Evolutionary conservation across 64 coral and sea anemone genomes (phyloP).

Genomic region (Dendronephthya gigantea): DNA sequence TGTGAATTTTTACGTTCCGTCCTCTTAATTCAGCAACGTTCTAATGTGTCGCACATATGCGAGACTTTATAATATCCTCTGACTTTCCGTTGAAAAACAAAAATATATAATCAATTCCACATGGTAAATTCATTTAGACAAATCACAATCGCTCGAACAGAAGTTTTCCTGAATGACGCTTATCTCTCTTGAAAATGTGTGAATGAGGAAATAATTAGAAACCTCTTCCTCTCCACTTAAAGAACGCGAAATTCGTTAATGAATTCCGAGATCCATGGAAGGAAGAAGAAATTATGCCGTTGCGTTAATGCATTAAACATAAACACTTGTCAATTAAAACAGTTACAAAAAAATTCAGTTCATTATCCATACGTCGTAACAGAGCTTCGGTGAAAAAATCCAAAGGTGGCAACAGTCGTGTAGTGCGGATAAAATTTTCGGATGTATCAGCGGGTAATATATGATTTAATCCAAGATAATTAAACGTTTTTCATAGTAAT

Average conservation of each 20-base stretch:
- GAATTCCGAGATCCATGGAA: not conserved
- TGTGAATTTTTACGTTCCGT: not conserved
- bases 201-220: not conserved
- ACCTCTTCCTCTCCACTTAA: not conserved
- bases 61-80: slow-evolving; percentile 3
- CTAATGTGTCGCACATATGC: not conserved
- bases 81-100: slow-evolving; percentile 3
- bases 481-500: too few relatives aligned
- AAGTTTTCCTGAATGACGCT: slow-evolving; percentile 2
- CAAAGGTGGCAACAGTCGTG: too few relatives aligned
- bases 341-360: too few relatives aligned
- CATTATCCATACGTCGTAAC: too few relatives aligned
- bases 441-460: too few relatives aligned
- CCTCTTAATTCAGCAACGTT: not conserved
- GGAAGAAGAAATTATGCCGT: not conserved
- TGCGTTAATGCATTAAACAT: not conserved
- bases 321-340: not conserved
- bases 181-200: slow-evolving; percentile 8
- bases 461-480: too few relatives aligned
- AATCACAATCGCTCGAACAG: not conserved
- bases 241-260: too few relatives aligned
- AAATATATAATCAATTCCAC: not conserved
- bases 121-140: not conserved
- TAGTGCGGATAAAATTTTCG: too few relatives aligned
- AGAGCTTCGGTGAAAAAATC: too few relatives aligned